Base-by-base conservation (phyloP, 2,113 vertebrate species). In the Odocoileus hemionus region DNA sequence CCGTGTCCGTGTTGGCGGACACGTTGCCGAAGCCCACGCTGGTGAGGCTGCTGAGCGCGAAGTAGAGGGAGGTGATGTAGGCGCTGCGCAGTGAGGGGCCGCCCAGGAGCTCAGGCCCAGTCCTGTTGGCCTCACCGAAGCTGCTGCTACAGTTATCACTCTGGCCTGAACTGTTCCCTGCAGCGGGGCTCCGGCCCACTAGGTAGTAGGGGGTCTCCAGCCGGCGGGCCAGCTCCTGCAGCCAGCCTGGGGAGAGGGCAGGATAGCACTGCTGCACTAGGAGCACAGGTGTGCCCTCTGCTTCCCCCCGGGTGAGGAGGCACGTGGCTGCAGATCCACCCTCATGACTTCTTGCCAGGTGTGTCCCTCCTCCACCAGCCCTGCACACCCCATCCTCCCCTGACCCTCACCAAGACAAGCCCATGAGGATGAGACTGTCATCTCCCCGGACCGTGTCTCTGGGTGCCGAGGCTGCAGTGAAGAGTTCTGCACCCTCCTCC, bases 21-120 rank as follows among this genome's bases (percentile, higher is more conserved):
- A 99, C 98, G 1, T 99, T 99, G 96, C 98, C 98, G 4, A 99
- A 99, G 60, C 98, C 98, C 87, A 99, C 98, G 4, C 98, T 99
- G 91, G 98, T 99, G 86, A 99, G 97, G 92, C 98, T 99, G 98
- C 98, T 99, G 97, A 99, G 98, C 0, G 98, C 98, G 47, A 99
- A 99, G 97, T 99, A 99, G 70, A 99, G 96, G 52, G 98, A 98
- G 79, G 98, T 98, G 86, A 99, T 98, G 85, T 99, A 99, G 67
- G 98, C 98, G 6, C 98, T 99, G 55, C 98, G 98, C 58, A 98
- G 94, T 0, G 98, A 98, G 0, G 98, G 98, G 36, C 98, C 98
- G 3, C 98, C 98, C 87, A 98, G 95, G 36, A 98, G 98, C 86
- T 98, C 98, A 85, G 98, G 95, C 1, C 92, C 88, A 0, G 98